These are phyloP conservation scores for Mythimna impura DNA, from an alignment of 2,888 invertebrate species.

Conservation along the genomic window DNA sequence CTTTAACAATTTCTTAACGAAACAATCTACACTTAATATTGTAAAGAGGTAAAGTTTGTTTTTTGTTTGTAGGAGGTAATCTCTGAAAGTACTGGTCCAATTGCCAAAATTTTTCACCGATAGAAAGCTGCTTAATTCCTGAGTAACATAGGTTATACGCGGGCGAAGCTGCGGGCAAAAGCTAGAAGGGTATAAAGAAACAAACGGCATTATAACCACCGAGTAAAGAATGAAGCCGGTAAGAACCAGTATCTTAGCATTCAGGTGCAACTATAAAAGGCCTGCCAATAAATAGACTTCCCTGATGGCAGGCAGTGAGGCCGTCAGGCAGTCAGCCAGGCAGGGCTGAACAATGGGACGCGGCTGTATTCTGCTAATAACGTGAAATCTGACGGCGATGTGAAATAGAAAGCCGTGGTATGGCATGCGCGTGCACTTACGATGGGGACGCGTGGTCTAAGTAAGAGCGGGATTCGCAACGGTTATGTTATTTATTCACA, in stretches of 20 bases:
- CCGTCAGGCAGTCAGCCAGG: constrained; percentile 18
- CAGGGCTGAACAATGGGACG: constrained; percentile 59
- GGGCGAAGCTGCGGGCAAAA: too few species aligned
- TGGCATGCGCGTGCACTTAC: constrained; percentile 49
- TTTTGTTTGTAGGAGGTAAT: too few species aligned
- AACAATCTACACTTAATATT: neutral
- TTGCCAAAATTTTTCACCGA: too few species aligned
- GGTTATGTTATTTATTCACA: neutral
- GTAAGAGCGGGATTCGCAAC: constrained; percentile 9
- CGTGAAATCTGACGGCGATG: constrained; percentile 59
- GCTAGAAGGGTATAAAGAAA: neutral
- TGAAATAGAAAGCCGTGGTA: constrained; percentile 59
- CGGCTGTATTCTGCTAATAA: constrained; percentile 50
- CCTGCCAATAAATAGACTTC: constrained; percentile 45
- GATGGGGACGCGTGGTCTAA: constrained; percentile 3
- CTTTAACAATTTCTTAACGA: neutral
- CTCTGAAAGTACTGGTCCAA: too few species aligned
- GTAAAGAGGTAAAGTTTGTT: too few species aligned
- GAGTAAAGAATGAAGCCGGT: constrained; percentile 13
- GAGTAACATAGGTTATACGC: too few species aligned
- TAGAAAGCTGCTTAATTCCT: too few species aligned
- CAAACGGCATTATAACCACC: constrained; percentile 9
- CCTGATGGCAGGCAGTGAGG: constrained; percentile 27
- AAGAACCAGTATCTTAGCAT: constrained; percentile 27
- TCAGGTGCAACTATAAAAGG: constrained; percentile 35